phyloP scores from a whole-genome alignment of 2,888 invertebrate species.

The Neoaliturus tenellus region DNA sequence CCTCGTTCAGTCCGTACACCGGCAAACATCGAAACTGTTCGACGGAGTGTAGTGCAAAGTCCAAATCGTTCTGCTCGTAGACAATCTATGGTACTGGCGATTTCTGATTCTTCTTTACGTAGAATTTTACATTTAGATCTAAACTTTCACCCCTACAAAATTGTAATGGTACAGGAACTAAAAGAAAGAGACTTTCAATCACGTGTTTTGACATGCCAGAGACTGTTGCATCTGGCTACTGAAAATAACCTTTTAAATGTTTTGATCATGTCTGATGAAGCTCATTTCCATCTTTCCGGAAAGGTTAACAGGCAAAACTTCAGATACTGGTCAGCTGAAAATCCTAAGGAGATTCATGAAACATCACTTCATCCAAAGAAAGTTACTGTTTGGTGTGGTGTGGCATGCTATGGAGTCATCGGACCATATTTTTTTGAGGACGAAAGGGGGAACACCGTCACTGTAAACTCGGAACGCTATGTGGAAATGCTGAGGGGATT shows the following conservation, averaged over 20 bases:
- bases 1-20: constrained; percentile 4
- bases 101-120: not conserved
- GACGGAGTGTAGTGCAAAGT: not conserved
- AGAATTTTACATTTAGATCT: not conserved
- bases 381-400: constrained; percentile 1
- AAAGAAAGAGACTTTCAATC: not conserved
- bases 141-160: not conserved
- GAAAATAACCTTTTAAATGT: not conserved
- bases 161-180: not conserved
- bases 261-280: not conserved
- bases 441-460: not conserved
- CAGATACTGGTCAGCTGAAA: constrained; percentile 18
- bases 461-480: not conserved
- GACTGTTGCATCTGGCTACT: not conserved
- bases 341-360: constrained; percentile 13
- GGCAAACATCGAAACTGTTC: constrained; percentile 18
- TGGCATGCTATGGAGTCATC: not conserved
- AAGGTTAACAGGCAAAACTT: not conserved
- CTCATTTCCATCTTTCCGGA: not conserved
- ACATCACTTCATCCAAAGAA: not conserved
- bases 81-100: not conserved
- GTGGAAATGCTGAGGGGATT: not conserved
- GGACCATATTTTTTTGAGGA: not conserved
- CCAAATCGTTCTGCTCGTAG: not conserved
- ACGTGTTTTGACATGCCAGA: not conserved